Evolutionary conservation across 2,113 vertebrate genomes (phyloP), one percentile per base, ranked within the genome.

Genomic region (Siniperca chuatsi): DNA sequence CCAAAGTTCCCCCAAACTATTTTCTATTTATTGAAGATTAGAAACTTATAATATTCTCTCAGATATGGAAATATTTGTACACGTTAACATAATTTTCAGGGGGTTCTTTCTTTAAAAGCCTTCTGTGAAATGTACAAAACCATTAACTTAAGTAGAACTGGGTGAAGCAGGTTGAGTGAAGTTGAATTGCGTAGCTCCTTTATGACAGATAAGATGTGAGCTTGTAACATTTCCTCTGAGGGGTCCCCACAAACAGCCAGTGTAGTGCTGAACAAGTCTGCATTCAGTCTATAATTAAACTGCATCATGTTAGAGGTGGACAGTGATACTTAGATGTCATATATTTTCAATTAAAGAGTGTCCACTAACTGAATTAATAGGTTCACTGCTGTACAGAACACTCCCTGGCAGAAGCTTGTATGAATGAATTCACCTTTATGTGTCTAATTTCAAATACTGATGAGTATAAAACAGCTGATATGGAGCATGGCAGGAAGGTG

Each of bases 11-110:
- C 68, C 46, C 2, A 9, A 20, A 75, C 15, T 4, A 5, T 29
- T 87, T 77, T 25, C 6, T 87, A 84, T 89, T 89, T 87, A 90
- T 84, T 90, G 57, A 65, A 57, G 7, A 48, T 61, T 4, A 23
- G n/a, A 33, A 29, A 42, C 3, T 5, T 16, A 1, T 50, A 57
- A 46, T 15, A 0, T 70, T 33, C 57, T 64, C 12, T 25, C 6
- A 54, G 10, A 37, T 60, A n/a, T 55, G 3, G 8, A 76, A 40
- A 54, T 71, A 48, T 13, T 44, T 4, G 20, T n/a, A n/a, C 6
- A 50, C 46, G 4, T n/a, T 16, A 21, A 61, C 4, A 4, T 48
- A 4, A n/a, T 58, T 74, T 7, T 68, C 15, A 11, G 33, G 46
- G 12, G 11, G 18, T 67, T 18, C 5, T 46, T 46, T 75, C 52